Base-by-base conservation (phyloP, 92 coral and sea anemone genomes). In the Epizoanthus fatuus region DNA sequence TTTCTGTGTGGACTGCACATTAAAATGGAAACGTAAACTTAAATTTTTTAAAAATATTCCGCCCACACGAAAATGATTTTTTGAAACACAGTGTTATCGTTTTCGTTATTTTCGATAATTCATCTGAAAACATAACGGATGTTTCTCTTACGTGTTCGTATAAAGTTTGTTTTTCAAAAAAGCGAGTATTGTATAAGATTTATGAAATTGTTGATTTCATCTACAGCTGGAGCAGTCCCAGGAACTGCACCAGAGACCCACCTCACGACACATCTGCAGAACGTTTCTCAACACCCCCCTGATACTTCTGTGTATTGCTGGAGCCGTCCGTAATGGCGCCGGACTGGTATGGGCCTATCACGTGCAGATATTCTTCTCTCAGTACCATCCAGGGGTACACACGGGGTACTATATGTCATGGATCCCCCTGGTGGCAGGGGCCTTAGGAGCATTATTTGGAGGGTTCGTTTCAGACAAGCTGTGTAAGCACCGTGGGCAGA, bases 321-420 rank as follows among this genome's bases (percentile, higher is more conserved):
- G 68, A 35, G 81, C 81, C 4, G n/a, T 39, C 56, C 69, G 68
- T 20, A 76, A 76, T 17, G 81, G 81, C 3, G 81, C 81, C 13
- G 81, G 81, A 39, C 9, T 58, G 38, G 22, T 39, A 10, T 76
- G 69, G 81, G 55, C 81, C 69, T 76, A 76, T 52, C 54, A 76
- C n/a, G 52, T 76, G 22, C 69, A 76, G 68, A 59, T 39, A 16
- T 76, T 57, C 68, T 76, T 76, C 69, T 7, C 81, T 2, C 17
- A 76, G 69, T 76, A 76, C 53, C 51, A 38, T 44, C 81, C 81
- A 5, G 69, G 81, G 3, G 69, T 59, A 11, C 54, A 76, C 38
- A 59, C 69, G n/a, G 68, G 35, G 11, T 76, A 76, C 69, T 76
- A 76, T 63, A 59, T 76, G 81, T 76, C 81, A n/a, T 76, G 81